phyloP scores from a whole-genome alignment of 2,797 vertebrate genomes.

The Typhlichthys subterraneus region DNA sequence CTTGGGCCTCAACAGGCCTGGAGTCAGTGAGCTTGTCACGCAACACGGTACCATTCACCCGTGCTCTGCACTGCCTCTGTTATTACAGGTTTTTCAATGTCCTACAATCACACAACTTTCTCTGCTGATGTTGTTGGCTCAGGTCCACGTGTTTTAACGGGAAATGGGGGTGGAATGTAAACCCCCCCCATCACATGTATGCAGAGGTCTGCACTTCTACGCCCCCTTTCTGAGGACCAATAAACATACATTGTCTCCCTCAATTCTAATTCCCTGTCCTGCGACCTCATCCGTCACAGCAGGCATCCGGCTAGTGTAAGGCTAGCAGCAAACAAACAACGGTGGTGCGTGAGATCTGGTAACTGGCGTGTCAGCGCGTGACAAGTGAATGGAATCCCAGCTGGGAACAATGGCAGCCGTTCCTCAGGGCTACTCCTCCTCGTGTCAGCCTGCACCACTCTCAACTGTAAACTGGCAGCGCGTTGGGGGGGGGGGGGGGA shows the following conservation, averaged over 20 bases:
- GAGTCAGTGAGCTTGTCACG: conserved; percentile 81
- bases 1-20: conserved; percentile 72
- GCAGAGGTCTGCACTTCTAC: conserved; percentile 42
- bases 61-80: conserved; percentile 78
- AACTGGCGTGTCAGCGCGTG: conserved; percentile 44
- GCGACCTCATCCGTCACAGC: conserved; percentile 10
- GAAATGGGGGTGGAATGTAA: conserved; percentile 20
- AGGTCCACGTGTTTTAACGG: conserved; percentile 53
- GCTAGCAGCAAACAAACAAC: conserved; percentile 52
- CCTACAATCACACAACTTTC: conserved; percentile 77
- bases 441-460: conserved; percentile 51
- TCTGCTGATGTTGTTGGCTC: conserved; percentile 74
- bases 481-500: conserved; percentile 3
- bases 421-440: conserved; percentile 52
- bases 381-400: conserved; percentile 58
- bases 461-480: conserved; percentile 42
- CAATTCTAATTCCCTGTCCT: conserved; percentile 36
- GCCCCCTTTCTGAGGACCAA: conserved; percentile 53
- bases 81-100: conserved; percentile 77
- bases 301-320: conserved; percentile 53
- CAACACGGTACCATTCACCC: conserved; percentile 64
- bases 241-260: conserved; percentile 51
- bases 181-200: conserved; percentile 46
- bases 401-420: conserved; percentile 56
- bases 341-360: conserved; percentile 50